Evolutionary conservation across 2,888 invertebrate species (phyloP), one percentile per base, ranked within the genome.

Genomic region (Neria commutata): DNA sequence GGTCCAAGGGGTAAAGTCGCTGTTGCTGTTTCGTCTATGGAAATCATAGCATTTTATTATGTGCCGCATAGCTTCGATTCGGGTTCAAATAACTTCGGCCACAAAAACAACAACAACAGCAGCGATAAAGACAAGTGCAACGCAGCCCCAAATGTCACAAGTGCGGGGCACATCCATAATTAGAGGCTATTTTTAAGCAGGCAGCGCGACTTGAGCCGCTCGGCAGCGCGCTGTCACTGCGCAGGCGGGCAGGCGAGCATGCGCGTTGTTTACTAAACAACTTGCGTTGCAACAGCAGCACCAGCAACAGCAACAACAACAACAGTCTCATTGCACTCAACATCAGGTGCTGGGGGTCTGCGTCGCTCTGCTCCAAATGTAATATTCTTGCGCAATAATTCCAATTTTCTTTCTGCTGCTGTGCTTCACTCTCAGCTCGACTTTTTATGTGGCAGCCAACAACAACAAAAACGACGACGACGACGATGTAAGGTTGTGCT

Each of bases 331-430:
- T 6, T 24, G 17, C 34, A 19, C 48, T 46, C 56, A 45, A 52
- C 54, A 67, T 67, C 74, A 74, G 74, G 74, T 74, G 75, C 75
- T 74, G 73, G 73, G 73, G 74, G 69, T 73, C 73, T 65, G 49
- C 62, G 45, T 53, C 16, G 16, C 6, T 11, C 14, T 4, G 37
- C 37, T 37, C 37, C 37, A 37, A 37, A 37, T 37, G 37, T 37
- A 8, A 37, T 52, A 21, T 23, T 19, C 29, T 26, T 16, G 57
- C 54, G 55, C 25, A 51, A 60, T 66, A 62, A 61, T 60, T 56
- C 65, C 64, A 66, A 70, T 48, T 40, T 54, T 60, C 17, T 61
- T 60, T 58, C 64, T 62, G 58, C 61, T 68, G 67, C 64, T 71
- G 69, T 61, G 61, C 10, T 26, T 57, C 62, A 58, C 52, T 45